Base-by-base conservation (phyloP, 1,140 invertebrate genomes). In the Diabrotica undecimpunctata region DNA sequence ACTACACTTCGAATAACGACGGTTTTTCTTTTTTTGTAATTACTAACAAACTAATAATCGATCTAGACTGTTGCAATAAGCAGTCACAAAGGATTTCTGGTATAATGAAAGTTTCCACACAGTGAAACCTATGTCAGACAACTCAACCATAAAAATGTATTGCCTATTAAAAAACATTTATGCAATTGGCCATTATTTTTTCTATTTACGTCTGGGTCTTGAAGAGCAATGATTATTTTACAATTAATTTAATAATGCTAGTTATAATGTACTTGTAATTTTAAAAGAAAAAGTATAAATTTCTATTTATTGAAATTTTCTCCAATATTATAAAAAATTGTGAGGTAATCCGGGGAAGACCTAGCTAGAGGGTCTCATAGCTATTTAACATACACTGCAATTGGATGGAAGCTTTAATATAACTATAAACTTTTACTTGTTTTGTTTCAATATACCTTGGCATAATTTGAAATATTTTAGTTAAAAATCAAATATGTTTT, bases 151-250 rank as follows among this genome's bases (percentile, higher is more conserved):
- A 52, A 61, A 61, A 53, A 52, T 41, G 57, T 39, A 41, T 46
- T 59, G 12, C 13, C 41, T 12, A 59, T 61, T 61, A 50, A 61
- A 51, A 61, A 61, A 61, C 38, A 61, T 61, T 61, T 61, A 61
- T 61, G 55, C 37, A 57, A 57, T 61, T 25, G 1, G 4, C 54
- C 8, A 10, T 9, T 55, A 11, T 55, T 14, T 25, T 14, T 6
- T 14, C 12, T 25, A 10, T 55, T 25, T 55, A 25, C 54, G 25
- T 36, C 54, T 36, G 13, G 8, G 6, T 25, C 35, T 55, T 25
- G 54, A 14, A 25, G 54, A 14, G 12, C 4, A 14, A 25, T 35
- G n/a, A 36, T 36, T 55, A 9, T 55, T 36, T 55, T 55, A 46
- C n/a, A 46, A 46, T 46, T 46, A 46, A 46, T 46, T 25, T 25